Base-by-base conservation (phyloP, 2,888 invertebrate species). In the Meta bourneti region DNA sequence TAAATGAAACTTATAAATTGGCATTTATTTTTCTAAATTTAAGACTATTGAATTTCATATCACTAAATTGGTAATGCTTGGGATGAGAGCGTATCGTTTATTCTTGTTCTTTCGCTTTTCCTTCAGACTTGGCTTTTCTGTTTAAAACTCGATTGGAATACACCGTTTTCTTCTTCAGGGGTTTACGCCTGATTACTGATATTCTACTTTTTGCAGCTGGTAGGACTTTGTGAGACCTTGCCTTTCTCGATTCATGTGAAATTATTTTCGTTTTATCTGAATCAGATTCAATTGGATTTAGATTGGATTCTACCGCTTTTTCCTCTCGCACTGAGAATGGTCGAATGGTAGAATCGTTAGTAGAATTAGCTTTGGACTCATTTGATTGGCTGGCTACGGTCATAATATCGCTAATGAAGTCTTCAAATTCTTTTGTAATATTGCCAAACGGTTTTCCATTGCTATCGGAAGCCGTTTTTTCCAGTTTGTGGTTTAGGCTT, bases 381-480 rank as follows among this genome's bases (percentile, higher is more conserved):
- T 16, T 61, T 16, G 34, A 8, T 13, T 61, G 13, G 19, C 1
- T 34, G 34, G 34, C 54, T 11, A 61, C 61, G 13, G 61, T 0
- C 48, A 61, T 75, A 48, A 84, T 20, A 5, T 75, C 61, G 6
- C 61, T 54, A 61, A 61, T 75, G 34, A 84, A 61, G 9, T 84
- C 74, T 9, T 74, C 54, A 48, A 61, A 34, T n/a, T 61, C 84
- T 16, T 74, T 75, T 48, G 74, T 74, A 16, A 34, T 75, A 13
- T 61, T 16, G 19, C 16, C 16, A 61, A 61, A 9, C 11, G 61
- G 6, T 7, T 49, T 16, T 83, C 72, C 19, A 16, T 4, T 20
- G 4, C 0, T n/a, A 8, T 11, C 13, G n/a, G 20, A 61, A 16
- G 34, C n/a, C 11, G 13, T 84, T 83, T 83, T 13, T 52, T 54